A percentile compares a stretch with the other conserved stretches of the same genome.
phyloP scores from a whole-genome alignment of 2,113 vertebrate species.

The Cercocebus atys region DNA sequence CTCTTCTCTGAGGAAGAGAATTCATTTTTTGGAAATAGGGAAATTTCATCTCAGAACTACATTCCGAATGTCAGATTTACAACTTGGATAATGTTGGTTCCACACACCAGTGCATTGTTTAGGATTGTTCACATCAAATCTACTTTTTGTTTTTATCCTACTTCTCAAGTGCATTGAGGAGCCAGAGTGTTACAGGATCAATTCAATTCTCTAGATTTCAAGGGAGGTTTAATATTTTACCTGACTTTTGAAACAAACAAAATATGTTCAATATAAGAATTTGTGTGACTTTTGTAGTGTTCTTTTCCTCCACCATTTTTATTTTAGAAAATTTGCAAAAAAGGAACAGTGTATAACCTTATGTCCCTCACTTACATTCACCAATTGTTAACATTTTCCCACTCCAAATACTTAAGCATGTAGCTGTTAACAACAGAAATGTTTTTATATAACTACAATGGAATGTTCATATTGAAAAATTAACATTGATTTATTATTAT shows the following conservation, averaged over 20 bases:
- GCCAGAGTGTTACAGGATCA: neutral
- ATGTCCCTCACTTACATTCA: neutral
- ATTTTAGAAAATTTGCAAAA: neutral
- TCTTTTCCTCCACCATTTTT: neutral
- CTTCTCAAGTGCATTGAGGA: neutral
- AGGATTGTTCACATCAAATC: neutral
- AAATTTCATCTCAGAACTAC: neutral
- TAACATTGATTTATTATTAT: neutral
- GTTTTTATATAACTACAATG: neutral
- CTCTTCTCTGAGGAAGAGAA: neutral
- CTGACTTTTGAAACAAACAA: conserved; percentile 5
- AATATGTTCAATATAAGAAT: neutral
- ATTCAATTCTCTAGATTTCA: neutral
- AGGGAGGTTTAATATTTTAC: neutral
- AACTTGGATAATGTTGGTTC: neutral
- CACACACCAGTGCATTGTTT: neutral
- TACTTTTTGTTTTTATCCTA: neutral
- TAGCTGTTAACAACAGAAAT: neutral
- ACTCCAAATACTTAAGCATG: neutral
- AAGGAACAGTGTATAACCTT: neutral
- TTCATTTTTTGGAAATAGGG: neutral
- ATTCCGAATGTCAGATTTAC: neutral
- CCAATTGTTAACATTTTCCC: neutral
- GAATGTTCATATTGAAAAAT: neutral
- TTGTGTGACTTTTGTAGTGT: neutral